Evolutionary conservation across 2,113 vertebrate species (phyloP), one percentile per base, ranked within the genome.

Genomic region (Gallinago jamesoni): DNA sequence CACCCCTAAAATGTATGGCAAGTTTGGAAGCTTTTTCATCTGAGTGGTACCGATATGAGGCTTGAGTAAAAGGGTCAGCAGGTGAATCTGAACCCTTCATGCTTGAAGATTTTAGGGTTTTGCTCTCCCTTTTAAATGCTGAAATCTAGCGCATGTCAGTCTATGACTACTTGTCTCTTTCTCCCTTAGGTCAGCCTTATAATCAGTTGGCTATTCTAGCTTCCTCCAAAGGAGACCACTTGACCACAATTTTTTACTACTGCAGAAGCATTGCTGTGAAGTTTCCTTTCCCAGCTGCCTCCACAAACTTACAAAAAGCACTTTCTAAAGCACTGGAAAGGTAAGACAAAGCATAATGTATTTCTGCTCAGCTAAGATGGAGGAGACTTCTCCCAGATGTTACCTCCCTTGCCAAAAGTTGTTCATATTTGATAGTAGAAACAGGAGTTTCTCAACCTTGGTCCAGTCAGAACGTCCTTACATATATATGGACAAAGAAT

Each of bases 211-310:
- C 99, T 97, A 99, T 99, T 97, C 96, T 99, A 97, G 99, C 99
- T 95, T 99, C 99, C 85, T 99, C 99, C 80, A 99, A 99, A 98
- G 99, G 99, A 98, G 99, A 99, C 96, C 99, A 99, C 97, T 98
- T 99, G 97, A 99, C 99, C 97, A 99, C 99, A 90, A 99, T 99
- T 98, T 99, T 99, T 98, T 99, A 99, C 98, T 99, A 99, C 98
- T 99, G 99, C 98, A 99, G 99, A 98, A 99, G 99, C 98, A 99
- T 99, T 77, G 99, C 99, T 76, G 99, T 99, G 97, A 99, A 99
- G 97, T 99, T 99, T 96, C 99, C 99, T 84, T 99, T 99, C 98
- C 99, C 99, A 95, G 99, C 99, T 87, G 99, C 99, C 88, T 99
- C 99, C 97, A 99, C 99, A 93, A 99, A 99, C 97, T 98, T 99